These are phyloP conservation scores for Heterocephalus glaber DNA, from an alignment of 2,113 vertebrate species.

Conservation along the genomic window DNA sequence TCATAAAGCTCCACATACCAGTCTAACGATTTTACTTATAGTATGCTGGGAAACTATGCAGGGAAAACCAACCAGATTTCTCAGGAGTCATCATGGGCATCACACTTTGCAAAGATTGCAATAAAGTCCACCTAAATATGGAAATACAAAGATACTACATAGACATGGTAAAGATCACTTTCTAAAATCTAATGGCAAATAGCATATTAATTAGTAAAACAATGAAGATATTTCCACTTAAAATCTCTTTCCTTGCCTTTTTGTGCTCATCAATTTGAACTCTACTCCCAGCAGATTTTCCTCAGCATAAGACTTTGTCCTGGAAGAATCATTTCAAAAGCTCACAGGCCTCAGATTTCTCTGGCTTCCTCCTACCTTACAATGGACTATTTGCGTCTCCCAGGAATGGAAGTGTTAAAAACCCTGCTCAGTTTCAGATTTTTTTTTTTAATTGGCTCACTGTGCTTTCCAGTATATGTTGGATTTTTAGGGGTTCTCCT, in stretches of 20 bases:
- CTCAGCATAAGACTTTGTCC: background rate
- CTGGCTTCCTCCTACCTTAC: background rate
- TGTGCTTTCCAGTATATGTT: background rate
- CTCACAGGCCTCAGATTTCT: background rate
- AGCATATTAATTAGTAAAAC: background rate
- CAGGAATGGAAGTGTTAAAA: background rate
- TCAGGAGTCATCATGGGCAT: background rate
- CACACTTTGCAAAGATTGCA: background rate
- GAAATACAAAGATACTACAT: background rate
- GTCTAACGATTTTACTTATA: background rate
- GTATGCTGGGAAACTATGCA: background rate
- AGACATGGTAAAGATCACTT: background rate
- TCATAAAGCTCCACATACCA: background rate
- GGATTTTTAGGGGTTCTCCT: background rate
- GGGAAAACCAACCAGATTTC: background rate
- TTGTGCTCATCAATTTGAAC: background rate
- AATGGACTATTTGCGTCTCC: background rate
- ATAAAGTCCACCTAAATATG: background rate
- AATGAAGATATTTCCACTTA: background rate
- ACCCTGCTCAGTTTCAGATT: background rate
- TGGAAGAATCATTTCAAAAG: background rate
- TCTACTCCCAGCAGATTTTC: background rate
- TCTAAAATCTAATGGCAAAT: background rate
- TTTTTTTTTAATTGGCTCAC: background rate
- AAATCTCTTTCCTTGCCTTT: background rate